phyloP scores from a whole-genome alignment of 2,888 invertebrate species.

The Oligia strigilis region DNA sequence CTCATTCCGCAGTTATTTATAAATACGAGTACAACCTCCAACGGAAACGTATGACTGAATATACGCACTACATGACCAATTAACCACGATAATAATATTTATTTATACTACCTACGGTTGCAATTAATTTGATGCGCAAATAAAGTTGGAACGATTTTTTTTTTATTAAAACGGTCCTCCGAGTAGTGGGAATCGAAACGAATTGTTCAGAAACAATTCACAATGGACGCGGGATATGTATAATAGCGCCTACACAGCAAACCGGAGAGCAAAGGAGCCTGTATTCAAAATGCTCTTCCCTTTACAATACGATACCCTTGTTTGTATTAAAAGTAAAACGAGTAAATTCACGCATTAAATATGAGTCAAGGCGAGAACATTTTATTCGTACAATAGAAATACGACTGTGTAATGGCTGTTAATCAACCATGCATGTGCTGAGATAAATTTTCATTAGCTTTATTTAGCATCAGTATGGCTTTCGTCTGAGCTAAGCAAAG shows the following conservation, averaged over 20 bases:
- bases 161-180: constrained; percentile 51
- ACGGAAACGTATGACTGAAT: constrained; percentile 70
- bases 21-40: constrained; percentile 54
- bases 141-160: constrained; percentile 55
- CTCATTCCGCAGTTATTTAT: constrained; percentile 75
- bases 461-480: constrained; percentile 38
- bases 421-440: constrained; percentile 50
- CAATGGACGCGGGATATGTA: constrained; percentile 74
- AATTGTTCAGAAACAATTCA: constrained; percentile 77
- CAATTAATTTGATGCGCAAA: constrained; percentile 63
- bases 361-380: constrained; percentile 60
- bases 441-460: constrained; percentile 58
- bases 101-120: constrained; percentile 49
- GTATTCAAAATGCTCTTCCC: constrained; percentile 71
- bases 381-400: constrained; percentile 58
- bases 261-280: constrained; percentile 61
- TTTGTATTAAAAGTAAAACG: constrained; percentile 75
- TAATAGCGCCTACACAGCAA: constrained; percentile 76
- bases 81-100: constrained; percentile 66
- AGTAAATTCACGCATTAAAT: constrained; percentile 72
- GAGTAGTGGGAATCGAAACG: constrained; percentile 70
- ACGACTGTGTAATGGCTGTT: constrained; percentile 47
- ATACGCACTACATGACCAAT: constrained; percentile 70
- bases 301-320: constrained; percentile 75
- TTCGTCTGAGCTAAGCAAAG: constrained; percentile 26